Evolutionary conservation across 2,888 invertebrate genomes (phyloP).

Genomic region (Tetramorium bicarinatum): DNA sequence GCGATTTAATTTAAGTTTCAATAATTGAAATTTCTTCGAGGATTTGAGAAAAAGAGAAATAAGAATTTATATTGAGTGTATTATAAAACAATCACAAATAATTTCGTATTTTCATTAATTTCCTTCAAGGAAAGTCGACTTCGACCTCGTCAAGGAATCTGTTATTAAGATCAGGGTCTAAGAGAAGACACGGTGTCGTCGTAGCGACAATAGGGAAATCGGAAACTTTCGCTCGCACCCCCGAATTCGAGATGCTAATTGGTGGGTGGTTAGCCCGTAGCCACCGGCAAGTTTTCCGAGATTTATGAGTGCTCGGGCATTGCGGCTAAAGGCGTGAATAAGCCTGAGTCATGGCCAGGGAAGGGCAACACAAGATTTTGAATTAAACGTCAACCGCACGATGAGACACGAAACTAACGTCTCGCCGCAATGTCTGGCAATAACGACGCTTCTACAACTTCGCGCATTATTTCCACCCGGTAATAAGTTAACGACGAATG

Average conservation of each 20-base stretch:
- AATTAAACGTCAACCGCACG: conserved; percentile 81
- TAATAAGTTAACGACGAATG: conserved; percentile 63
- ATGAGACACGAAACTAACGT: conserved; percentile 73
- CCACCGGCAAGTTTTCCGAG: conserved; percentile 71
- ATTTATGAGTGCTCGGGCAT: conserved; percentile 65
- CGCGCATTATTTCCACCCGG: conserved; percentile 62
- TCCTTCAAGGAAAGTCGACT: neutral
- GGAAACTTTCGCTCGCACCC: conserved; percentile 59
- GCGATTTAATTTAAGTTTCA: neutral
- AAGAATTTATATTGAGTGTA: neutral
- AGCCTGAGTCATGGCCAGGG: conserved; percentile 65
- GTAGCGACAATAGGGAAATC: conserved; percentile 58
- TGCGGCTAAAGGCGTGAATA: conserved; percentile 58
- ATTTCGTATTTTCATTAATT: neutral
- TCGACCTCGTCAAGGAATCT: conserved; percentile 14
- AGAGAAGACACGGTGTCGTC: neutral
- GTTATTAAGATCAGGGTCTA: conserved; percentile 27
- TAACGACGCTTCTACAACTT: conserved; percentile 60
- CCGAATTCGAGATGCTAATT: conserved; percentile 69
- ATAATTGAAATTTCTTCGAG: neutral
- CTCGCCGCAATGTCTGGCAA: conserved; percentile 54
- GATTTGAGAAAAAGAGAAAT: too few relatives aligned
- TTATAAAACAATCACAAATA: neutral
- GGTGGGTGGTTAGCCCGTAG: conserved; percentile 68
- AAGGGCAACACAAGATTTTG: conserved; percentile 74